Percentiles rank a stretch among this genome's conserved stretches.
These are phyloP conservation scores for Vultur gryphus DNA, from an alignment of 2,797 vertebrate species.

Conservation along the genomic window DNA sequence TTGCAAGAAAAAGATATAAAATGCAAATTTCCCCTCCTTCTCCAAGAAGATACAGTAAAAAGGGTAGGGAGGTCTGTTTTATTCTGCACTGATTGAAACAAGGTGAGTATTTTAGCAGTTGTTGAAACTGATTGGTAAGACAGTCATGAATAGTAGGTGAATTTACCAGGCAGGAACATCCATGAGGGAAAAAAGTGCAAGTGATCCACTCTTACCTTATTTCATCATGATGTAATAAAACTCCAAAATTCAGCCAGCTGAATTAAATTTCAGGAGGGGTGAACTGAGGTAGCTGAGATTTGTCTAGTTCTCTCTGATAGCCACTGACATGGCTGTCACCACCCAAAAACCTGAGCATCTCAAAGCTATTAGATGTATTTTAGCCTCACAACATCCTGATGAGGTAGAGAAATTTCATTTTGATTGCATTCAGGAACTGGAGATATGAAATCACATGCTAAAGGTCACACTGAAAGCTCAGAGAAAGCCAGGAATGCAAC, in stretches of 20 bases:
- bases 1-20: slow-evolving; percentile 16
- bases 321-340: neutral
- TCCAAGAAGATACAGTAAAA: neutral
- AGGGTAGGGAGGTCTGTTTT: neutral
- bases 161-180: neutral
- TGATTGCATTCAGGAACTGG: neutral
- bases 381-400: neutral
- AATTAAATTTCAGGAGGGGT: neutral
- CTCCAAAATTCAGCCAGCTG: neutral
- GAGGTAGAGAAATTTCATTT: neutral
- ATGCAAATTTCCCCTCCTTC: slow-evolving; percentile 26
- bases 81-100: neutral
- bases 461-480: neutral
- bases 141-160: neutral
- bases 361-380: neutral
- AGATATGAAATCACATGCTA: neutral
- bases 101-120: neutral
- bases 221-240: neutral
- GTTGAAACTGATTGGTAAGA: neutral
- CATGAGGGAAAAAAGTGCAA: neutral
- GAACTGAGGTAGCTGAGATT: neutral
- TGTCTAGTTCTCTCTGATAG: neutral
- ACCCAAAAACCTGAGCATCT: neutral
- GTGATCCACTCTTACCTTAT: neutral
- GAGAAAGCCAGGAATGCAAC: neutral